Conservation (phyloP, 2,113 vertebrate species). For the Triplophysa siluroides region DNA sequence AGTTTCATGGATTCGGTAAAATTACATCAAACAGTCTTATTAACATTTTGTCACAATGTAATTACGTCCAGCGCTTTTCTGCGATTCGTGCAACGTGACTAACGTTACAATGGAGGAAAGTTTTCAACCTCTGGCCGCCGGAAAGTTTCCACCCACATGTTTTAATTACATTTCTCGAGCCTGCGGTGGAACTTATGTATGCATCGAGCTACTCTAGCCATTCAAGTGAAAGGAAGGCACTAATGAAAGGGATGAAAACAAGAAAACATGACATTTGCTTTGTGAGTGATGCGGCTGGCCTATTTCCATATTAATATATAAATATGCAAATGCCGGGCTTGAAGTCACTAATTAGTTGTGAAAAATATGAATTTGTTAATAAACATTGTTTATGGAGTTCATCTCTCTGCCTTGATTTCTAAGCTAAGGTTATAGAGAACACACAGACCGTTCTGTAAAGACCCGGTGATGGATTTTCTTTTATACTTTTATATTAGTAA, state of each 20-base stretch:
- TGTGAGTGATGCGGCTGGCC: slow-evolving; percentile 32
- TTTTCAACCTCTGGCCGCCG: slow-evolving; percentile 13
- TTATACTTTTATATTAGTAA: background rate
- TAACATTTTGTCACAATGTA: slow-evolving; percentile 29
- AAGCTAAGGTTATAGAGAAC: slow-evolving; percentile 1
- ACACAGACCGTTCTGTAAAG: background rate
- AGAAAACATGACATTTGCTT: slow-evolving; percentile 29
- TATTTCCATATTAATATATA: slow-evolving; percentile 33
- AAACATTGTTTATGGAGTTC: slow-evolving; percentile 20
- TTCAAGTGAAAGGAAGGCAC: slow-evolving; percentile 31
- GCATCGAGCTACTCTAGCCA: slow-evolving; percentile 6
- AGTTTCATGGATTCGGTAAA: slow-evolving; percentile 15
- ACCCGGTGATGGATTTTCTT: background rate
- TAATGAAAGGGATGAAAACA: slow-evolving; percentile 35
- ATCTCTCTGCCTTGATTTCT: background rate
- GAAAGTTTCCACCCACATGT: slow-evolving; percentile 32
- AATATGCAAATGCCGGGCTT: slow-evolving; percentile 39
- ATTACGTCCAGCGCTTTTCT: slow-evolving; percentile 2
- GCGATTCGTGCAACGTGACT: background rate
- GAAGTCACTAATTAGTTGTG: slow-evolving; percentile 28
- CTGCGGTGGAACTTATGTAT: slow-evolving; percentile 20
- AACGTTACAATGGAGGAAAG: slow-evolving; percentile 4
- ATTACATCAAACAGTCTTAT: slow-evolving; percentile 28
- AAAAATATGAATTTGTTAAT: slow-evolving; percentile 33
- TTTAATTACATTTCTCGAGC: slow-evolving; percentile 31